These are phyloP conservation scores for Papilio glaucus DNA, from an alignment of 1,140 invertebrate species.

Conservation along the genomic window DNA sequence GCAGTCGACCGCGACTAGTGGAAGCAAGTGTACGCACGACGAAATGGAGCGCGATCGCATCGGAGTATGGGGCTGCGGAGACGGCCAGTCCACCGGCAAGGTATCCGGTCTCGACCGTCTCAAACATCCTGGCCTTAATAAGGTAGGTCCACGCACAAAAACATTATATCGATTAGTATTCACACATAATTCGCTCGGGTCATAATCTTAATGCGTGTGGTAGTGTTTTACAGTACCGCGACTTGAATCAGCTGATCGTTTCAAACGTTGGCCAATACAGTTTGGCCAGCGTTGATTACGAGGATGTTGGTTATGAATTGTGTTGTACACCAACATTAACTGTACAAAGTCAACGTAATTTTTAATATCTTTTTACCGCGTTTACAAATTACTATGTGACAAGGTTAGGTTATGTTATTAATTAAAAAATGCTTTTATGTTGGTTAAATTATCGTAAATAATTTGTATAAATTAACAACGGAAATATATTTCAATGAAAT, in stretches of 20 bases:
- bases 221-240: conserved; percentile 43
- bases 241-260: conserved; percentile 32
- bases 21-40: conserved; percentile 59
- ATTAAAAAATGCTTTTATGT: background rate
- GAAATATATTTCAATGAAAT: background rate
- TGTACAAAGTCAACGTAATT: conserved; percentile 59
- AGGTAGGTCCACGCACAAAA: conserved; percentile 82
- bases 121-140: conserved; percentile 90
- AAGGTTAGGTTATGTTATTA: background rate
- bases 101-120: conserved; percentile 89
- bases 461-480: background rate
- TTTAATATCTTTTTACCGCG: background rate
- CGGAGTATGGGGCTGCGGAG: conserved; percentile 85
- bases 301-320: conserved; percentile 53
- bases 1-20: conserved; percentile 65
- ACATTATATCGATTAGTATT: conserved; percentile 36
- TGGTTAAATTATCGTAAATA: background rate
- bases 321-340: conserved; percentile 6
- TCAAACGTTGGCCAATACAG: conserved; percentile 33
- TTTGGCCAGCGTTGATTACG: conserved; percentile 41
- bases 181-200: conserved; percentile 58
- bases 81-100: conserved; percentile 76
- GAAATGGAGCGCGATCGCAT: conserved; percentile 86
- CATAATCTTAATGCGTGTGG: conserved; percentile 48
- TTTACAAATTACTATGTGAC: too few species aligned